Percentiles rank a stretch among this genome's conserved stretches.
These are phyloP conservation scores for Eilema griseolum DNA, from an alignment of 2,888 invertebrate species.

Conservation along the genomic window DNA sequence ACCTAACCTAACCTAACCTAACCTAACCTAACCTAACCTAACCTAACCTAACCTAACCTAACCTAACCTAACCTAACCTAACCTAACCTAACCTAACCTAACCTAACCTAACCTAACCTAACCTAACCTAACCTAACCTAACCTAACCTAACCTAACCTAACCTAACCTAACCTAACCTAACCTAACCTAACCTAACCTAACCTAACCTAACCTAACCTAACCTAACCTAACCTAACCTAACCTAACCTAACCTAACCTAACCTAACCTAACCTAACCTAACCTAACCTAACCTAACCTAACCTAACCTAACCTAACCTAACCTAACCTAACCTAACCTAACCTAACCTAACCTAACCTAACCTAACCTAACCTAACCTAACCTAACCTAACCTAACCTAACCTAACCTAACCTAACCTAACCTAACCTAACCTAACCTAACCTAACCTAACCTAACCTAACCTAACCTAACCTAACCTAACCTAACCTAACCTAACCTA, in stretches of 20 bases:
- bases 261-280: conserved; percentile 13
- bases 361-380: conserved; percentile 11
- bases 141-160: conserved; percentile 13
- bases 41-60: conserved; percentile 13
- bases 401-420: conserved; percentile 15
- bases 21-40: conserved; percentile 13
- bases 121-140: conserved; percentile 13
- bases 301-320: conserved; percentile 13
- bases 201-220: conserved; percentile 13
- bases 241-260: conserved; percentile 13
- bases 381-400: conserved; percentile 7
- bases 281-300: conserved; percentile 13
- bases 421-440: conserved; percentile 13
- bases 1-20: conserved; percentile 13
- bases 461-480: conserved; percentile 13
- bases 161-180: conserved; percentile 13
- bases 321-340: conserved; percentile 13
- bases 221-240: conserved; percentile 13
- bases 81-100: conserved; percentile 13
- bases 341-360: conserved; percentile 13
- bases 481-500: conserved; percentile 13
- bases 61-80: conserved; percentile 13
- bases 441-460: conserved; percentile 13
- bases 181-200: conserved; percentile 13
- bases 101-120: conserved; percentile 13